A percentile compares a stretch with the other conserved stretches of the same genome.
Evolutionary conservation across 2,888 invertebrate genomes (phyloP).

Genomic region (Argyra leucocephala): DNA sequence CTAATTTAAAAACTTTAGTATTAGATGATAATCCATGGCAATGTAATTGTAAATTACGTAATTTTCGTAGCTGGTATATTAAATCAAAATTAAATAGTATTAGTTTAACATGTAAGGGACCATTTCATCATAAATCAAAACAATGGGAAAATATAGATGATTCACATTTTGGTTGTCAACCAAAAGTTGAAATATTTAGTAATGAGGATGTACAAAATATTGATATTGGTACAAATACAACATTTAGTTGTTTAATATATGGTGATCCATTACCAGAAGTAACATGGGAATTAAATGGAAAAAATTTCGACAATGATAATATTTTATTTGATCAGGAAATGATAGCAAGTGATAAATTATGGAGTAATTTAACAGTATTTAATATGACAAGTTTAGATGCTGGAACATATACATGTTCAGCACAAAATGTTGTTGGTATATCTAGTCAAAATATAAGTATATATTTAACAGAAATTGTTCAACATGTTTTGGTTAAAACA

Average conservation of each 20-base stretch:
- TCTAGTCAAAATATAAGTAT: conserved; percentile 50
- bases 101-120: conserved; percentile 63
- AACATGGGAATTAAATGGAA: conserved; percentile 72
- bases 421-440: conserved; percentile 42
- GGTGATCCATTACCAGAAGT: conserved; percentile 78
- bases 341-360: conserved; percentile 44
- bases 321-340: conserved; percentile 44
- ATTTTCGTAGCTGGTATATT: conserved; percentile 76
- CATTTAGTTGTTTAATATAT: conserved; percentile 68
- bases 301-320: conserved; percentile 49
- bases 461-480: conserved; percentile 56
- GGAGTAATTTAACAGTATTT: conserved; percentile 73
- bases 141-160: conserved; percentile 69
- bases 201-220: conserved; percentile 51
- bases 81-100: conserved; percentile 67
- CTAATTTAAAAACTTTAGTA: conserved; percentile 68
- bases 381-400: conserved; percentile 74
- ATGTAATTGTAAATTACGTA: conserved; percentile 77
- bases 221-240: conserved; percentile 72
- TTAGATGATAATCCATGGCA: conserved; percentile 82
- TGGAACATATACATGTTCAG: conserved; percentile 69
- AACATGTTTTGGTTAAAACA: conserved; percentile 46
- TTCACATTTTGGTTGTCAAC: conserved; percentile 72
- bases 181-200: conserved; percentile 57
- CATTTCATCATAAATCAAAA: conserved; percentile 56